A percentile compares a stretch with the other conserved stretches of the same genome.
Conservation (phyloP, 2,797 vertebrate species). For the Pangasius djambal region DNA sequence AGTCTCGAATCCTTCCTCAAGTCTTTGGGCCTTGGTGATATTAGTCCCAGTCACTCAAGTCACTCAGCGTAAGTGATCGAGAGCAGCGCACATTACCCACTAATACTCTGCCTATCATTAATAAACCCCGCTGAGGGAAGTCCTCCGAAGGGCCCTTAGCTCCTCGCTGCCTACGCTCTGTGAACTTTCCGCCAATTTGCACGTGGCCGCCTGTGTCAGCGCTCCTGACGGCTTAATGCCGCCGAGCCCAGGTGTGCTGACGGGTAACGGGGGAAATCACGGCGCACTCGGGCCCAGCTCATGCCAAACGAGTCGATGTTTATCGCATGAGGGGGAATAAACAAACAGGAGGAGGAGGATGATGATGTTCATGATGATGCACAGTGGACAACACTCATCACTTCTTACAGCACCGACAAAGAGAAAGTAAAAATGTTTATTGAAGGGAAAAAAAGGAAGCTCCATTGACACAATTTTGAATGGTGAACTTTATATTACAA, state of each 20-base stretch:
- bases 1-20: not conserved
- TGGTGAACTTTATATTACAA: not conserved
- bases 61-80: conserved; percentile 34
- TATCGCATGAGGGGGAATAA: conserved; percentile 56
- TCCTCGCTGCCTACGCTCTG: conserved; percentile 57
- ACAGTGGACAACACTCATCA: conserved; percentile 1
- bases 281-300: conserved; percentile 41
- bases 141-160: conserved; percentile 3
- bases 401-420: not conserved
- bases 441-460: not conserved
- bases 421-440: not conserved
- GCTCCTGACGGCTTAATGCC: conserved; percentile 59
- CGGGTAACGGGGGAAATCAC: conserved; percentile 80
- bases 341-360: conserved; percentile 53
- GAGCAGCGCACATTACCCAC: conserved; percentile 35
- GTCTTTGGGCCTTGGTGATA: not conserved
- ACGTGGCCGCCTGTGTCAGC: conserved; percentile 66
- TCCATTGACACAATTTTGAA: too few relatives aligned
- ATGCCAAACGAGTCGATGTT: conserved; percentile 61
- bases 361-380: not conserved
- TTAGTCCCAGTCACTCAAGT: conserved; percentile 44
- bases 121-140: conserved; percentile 45
- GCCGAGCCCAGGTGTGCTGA: conserved; percentile 78
- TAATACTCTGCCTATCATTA: conserved; percentile 50
- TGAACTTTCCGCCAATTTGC: conserved; percentile 65